Conservation (phyloP, 2,888 invertebrate genomes). For the Leptarthrus brevirostris region DNA sequence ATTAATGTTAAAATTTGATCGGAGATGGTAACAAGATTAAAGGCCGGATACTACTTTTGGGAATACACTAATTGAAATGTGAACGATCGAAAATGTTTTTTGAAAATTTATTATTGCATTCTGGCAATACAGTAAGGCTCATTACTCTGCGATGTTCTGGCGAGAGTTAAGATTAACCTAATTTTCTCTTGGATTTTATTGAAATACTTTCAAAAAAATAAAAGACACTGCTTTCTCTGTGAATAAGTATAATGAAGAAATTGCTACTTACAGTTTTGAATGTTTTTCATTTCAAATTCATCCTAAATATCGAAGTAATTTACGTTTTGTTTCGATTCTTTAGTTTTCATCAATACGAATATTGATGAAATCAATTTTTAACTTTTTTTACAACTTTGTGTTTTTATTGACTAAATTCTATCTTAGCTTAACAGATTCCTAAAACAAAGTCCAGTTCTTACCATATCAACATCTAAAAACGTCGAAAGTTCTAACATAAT, state of each 20-base stretch:
- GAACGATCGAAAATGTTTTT: constrained; percentile 22
- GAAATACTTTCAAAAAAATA: no score
- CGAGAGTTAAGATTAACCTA: constrained; percentile 30
- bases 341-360: no score
- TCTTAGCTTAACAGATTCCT: no score
- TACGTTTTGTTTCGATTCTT: no score
- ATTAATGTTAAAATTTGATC: constrained; percentile 13
- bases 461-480: no score
- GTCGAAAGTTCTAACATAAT: no score
- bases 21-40: not conserved
- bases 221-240: no score
- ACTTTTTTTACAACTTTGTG: no score
- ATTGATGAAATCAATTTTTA: no score
- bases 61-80: not conserved
- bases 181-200: not conserved
- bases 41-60: constrained; percentile 5
- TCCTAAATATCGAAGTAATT: not conserved
- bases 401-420: no score
- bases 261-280: not conserved
- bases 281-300: not conserved
- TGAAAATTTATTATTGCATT: constrained; percentile 49
- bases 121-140: constrained; percentile 51
- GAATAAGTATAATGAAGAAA: constrained; percentile 1
- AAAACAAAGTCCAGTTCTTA: no score
- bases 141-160: constrained; percentile 38